Percentiles rank a stretch among this genome's conserved stretches.
These are phyloP conservation scores for Cylloceria caligata DNA, from an alignment of 2,888 invertebrate species.

Conservation along the genomic window DNA sequence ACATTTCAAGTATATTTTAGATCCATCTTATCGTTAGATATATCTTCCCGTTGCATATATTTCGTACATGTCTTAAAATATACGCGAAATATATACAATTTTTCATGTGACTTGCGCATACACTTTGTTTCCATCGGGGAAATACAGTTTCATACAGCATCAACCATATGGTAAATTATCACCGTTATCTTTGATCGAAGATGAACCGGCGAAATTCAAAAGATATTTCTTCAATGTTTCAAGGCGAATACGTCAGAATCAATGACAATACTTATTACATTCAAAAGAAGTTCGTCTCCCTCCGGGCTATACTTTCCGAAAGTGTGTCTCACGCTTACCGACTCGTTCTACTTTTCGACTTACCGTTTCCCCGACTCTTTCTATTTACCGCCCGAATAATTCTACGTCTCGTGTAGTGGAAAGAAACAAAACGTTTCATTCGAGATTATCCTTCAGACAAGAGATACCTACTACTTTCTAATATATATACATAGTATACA, in stretches of 20 bases:
- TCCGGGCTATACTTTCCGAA: constrained; percentile 5
- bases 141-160: too few relatives aligned
- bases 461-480: background rate
- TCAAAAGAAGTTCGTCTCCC: background rate
- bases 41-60: too few relatives aligned
- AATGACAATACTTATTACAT: background rate
- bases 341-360: constrained; percentile 26
- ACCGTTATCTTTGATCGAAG: background rate
- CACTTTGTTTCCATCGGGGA: too few relatives aligned
- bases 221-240: background rate
- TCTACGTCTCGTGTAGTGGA: background rate
- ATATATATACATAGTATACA: background rate
- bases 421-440: constrained; percentile 25
- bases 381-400: constrained; percentile 8
- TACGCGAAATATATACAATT: too few relatives aligned
- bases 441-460: constrained; percentile 8
- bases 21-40: too few relatives aligned
- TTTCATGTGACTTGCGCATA: too few relatives aligned
- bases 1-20: too few relatives aligned
- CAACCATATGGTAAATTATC: background rate
- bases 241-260: constrained; percentile 15
- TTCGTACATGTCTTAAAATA: too few relatives aligned
- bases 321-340: constrained; percentile 17
- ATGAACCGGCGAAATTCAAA: background rate
- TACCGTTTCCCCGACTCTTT: background rate